Evolutionary conservation across 1,140 invertebrate genomes (phyloP).

Genomic region (Cherax destructor): DNA sequence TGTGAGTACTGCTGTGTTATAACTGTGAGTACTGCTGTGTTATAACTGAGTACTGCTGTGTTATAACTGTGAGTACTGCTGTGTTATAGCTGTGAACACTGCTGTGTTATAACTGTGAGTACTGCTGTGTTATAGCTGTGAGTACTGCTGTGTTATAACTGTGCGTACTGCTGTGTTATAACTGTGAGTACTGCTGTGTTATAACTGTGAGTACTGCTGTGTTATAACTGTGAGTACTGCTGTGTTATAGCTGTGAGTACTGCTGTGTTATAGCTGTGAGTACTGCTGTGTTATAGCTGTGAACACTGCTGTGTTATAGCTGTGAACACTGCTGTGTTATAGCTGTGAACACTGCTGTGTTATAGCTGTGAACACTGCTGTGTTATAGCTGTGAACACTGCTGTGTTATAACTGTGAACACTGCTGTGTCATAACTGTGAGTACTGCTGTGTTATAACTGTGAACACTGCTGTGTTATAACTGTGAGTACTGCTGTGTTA

Average conservation of each 20-base stretch:
- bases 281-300: no score
- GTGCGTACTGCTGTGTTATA: no score
- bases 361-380: background rate
- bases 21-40: no score
- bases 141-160: no score
- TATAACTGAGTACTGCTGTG: background rate
- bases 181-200: background rate
- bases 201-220: background rate
- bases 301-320: no score
- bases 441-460: no score
- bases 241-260: background rate
- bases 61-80: background rate
- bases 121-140: background rate
- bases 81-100: no score
- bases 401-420: background rate
- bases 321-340: no score
- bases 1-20: background rate
- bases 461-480: no score
- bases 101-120: background rate
- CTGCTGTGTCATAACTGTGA: background rate
- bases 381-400: no score
- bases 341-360: background rate
- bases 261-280: background rate
- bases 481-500: background rate
- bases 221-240: no score